Evolutionary conservation across 1,140 invertebrate species (phyloP).

Genomic region (Acromyrmex heyeri): DNA sequence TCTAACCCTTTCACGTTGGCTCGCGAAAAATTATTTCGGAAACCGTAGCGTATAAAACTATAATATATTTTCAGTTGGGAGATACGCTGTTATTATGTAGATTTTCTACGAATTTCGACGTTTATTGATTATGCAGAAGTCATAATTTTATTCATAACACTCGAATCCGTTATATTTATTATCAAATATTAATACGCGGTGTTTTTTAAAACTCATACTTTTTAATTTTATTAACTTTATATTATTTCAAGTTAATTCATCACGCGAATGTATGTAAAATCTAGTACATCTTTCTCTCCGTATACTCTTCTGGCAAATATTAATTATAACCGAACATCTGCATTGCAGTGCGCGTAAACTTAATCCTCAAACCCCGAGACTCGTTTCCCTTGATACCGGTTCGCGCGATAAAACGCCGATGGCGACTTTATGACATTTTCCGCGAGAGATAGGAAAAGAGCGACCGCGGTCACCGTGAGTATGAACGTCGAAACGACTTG

Average conservation of each 20-base stretch:
- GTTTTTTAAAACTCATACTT: constrained; percentile 15
- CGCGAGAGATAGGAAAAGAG: constrained; percentile 63
- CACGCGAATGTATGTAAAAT: constrained; percentile 13
- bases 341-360: constrained; percentile 53
- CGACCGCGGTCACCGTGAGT: constrained; percentile 45
- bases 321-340: constrained; percentile 54
- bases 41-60: constrained; percentile 37
- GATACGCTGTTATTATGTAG: constrained; percentile 31
- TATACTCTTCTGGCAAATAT: constrained; percentile 17
- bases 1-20: constrained; percentile 52
- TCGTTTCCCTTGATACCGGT: constrained; percentile 51
- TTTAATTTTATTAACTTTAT: constrained; percentile 46
- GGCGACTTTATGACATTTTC: constrained; percentile 61
- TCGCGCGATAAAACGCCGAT: constrained; percentile 52
- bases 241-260: constrained; percentile 25
- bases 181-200: constrained; percentile 3
- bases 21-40: constrained; percentile 58
- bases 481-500: constrained; percentile 61
- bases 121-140: constrained; percentile 34
- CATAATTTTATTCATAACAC: constrained; percentile 51
- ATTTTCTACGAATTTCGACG: constrained; percentile 7
- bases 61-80: constrained; percentile 42
- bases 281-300: neutral
- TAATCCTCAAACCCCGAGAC: constrained; percentile 49
- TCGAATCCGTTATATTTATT: constrained; percentile 35